Conservation (phyloP, 1,140 invertebrate species). For the Lepidurus apus region DNA sequence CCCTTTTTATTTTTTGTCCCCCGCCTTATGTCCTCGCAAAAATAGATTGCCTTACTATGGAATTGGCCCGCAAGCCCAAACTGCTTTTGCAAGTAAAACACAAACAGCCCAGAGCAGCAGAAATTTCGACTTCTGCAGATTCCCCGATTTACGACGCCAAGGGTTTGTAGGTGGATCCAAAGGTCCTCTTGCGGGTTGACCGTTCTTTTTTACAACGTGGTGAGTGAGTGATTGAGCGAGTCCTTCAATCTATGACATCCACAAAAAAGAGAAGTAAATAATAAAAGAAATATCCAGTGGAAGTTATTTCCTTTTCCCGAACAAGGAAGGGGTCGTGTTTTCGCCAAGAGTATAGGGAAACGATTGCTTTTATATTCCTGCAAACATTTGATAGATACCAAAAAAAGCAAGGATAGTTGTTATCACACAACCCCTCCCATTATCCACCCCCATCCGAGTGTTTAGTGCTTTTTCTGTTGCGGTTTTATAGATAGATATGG, state of each 20-base stretch:
- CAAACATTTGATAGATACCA: conserved; percentile 2
- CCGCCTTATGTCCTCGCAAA: background rate
- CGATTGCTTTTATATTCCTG: background rate
- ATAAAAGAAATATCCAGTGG: too few species aligned
- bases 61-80: background rate
- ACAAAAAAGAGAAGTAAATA: background rate
- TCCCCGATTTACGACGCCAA: background rate
- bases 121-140: background rate
- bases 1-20: background rate
- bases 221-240: conserved; percentile 4
- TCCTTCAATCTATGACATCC: background rate
- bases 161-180: background rate
- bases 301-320: background rate
- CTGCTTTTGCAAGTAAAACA: background rate
- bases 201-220: background rate
- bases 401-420: background rate
- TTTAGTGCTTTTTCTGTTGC: background rate
- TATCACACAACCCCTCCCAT: background rate
- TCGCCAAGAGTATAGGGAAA: background rate
- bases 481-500: conserved; percentile 19
- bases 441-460: conserved; percentile 3
- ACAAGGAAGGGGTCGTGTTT: background rate
- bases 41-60: background rate
- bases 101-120: background rate
- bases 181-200: background rate